A percentile compares a stretch with the other conserved stretches of the same genome.
Evolutionary conservation across 2,113 vertebrate species (phyloP).

Genomic region (Noturus placidus): DNA sequence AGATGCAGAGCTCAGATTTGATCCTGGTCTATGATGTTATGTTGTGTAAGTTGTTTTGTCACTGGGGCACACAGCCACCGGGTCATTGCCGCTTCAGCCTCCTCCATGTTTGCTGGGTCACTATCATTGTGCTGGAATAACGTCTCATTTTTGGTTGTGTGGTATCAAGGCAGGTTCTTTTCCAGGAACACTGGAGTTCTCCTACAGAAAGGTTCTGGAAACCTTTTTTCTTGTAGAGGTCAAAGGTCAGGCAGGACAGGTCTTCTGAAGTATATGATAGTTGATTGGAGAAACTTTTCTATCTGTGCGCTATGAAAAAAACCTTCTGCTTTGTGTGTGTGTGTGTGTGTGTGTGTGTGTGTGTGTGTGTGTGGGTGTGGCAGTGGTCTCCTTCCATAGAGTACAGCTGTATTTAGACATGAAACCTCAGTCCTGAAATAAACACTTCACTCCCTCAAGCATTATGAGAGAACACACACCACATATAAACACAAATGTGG

Average conservation of each 20-base stretch:
- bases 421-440: constrained; percentile 35
- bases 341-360: constrained; percentile 1
- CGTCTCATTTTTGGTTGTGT: not conserved
- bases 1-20: not conserved
- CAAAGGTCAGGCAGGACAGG: not conserved
- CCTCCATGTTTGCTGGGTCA: not conserved
- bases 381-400: constrained; percentile 13
- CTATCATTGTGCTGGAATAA: not conserved
- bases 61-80: not conserved
- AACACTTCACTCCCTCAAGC: not conserved
- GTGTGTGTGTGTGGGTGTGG: constrained; percentile 26
- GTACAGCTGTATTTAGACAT: not conserved
- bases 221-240: not conserved
- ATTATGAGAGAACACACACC: not conserved
- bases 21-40: not conserved
- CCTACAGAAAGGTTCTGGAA: not conserved
- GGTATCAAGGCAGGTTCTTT: not conserved
- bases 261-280: not conserved
- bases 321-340: not conserved
- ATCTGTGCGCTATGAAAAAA: not conserved
- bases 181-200: not conserved
- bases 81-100: not conserved
- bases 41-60: not conserved
- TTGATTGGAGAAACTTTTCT: not conserved
- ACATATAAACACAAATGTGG: not conserved